phyloP scores from a whole-genome alignment of 2,113 vertebrate species.

The Gila orcuttii region DNA sequence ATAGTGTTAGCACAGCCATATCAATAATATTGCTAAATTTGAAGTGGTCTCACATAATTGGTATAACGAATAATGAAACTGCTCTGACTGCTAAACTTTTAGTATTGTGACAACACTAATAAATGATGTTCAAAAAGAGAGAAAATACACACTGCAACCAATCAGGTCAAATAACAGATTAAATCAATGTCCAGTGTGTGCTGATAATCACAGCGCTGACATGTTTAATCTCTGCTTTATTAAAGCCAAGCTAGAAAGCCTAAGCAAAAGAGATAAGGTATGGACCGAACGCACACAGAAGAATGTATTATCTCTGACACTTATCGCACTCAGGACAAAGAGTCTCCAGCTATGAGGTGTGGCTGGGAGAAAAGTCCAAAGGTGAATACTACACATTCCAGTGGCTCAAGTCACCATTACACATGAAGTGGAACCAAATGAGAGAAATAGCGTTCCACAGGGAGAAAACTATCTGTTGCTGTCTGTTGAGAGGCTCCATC shows the following conservation, averaged over 20 bases:
- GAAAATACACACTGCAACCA: background rate
- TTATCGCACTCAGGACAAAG: conserved; percentile 21
- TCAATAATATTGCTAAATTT: too few relatives aligned
- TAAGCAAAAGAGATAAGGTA: conserved; percentile 46
- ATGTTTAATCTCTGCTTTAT: conserved; percentile 20
- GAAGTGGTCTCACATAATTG: background rate
- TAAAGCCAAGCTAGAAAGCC: background rate
- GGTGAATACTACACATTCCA: conserved; percentile 26
- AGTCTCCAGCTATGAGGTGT: conserved; percentile 43
- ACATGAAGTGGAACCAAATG: background rate
- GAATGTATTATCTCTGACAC: conserved; percentile 7
- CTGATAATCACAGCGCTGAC: background rate
- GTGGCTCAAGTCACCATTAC: background rate
- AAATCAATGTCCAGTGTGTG: background rate
- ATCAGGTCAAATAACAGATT: background rate
- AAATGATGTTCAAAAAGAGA: background rate
- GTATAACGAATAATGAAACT: background rate
- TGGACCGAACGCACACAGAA: conserved; percentile 25
- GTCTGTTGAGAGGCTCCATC: background rate
- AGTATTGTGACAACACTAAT: background rate
- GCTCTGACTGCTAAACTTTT: background rate
- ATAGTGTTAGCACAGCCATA: too few relatives aligned
- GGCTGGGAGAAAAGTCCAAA: conserved; percentile 43
- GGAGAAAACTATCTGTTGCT: background rate
- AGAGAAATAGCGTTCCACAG: background rate